These are phyloP conservation scores for Acipenser transmontanus DNA, from an alignment of 2,797 vertebrate genomes.

Conservation along the genomic window DNA sequence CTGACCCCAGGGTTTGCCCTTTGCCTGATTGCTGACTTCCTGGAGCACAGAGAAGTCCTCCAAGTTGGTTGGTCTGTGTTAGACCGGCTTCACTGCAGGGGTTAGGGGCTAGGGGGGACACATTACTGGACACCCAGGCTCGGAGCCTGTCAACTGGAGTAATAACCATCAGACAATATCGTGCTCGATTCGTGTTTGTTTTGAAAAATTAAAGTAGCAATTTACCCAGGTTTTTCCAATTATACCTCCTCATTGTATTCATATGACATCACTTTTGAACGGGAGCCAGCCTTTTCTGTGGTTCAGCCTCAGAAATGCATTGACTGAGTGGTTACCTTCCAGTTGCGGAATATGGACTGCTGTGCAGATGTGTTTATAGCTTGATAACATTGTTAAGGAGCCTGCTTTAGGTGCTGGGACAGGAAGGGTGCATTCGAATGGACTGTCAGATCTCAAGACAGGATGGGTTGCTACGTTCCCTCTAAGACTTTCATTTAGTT, in stretches of 20 bases:
- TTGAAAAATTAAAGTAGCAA: constrained; percentile 11
- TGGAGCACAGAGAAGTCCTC: constrained; percentile 53
- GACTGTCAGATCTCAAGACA: too few species aligned
- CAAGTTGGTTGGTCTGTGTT: constrained; percentile 21
- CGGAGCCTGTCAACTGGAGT: background rate
- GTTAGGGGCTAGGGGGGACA: background rate
- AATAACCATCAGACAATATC: background rate
- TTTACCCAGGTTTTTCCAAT: constrained; percentile 73
- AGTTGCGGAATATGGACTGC: constrained; percentile 56
- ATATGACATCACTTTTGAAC: constrained; percentile 80
- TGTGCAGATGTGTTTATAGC: constrained; percentile 59
- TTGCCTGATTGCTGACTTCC: constrained; percentile 70
- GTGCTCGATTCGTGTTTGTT: background rate
- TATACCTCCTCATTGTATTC: constrained; percentile 61
- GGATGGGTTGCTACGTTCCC: too few species aligned
- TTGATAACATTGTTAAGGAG: constrained; percentile 59
- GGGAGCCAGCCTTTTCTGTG: constrained; percentile 64
- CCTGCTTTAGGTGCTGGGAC: constrained; percentile 37
- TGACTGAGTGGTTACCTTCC: constrained; percentile 74
- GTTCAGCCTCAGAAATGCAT: constrained; percentile 57
- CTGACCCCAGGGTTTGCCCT: constrained; percentile 63
- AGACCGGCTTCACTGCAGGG: background rate
- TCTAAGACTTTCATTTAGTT: too few species aligned
- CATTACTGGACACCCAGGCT: constrained; percentile 2
- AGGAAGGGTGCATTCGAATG: background rate